Base-by-base conservation (phyloP, 1,140 invertebrate genomes). In the Argopecten irradians region DNA sequence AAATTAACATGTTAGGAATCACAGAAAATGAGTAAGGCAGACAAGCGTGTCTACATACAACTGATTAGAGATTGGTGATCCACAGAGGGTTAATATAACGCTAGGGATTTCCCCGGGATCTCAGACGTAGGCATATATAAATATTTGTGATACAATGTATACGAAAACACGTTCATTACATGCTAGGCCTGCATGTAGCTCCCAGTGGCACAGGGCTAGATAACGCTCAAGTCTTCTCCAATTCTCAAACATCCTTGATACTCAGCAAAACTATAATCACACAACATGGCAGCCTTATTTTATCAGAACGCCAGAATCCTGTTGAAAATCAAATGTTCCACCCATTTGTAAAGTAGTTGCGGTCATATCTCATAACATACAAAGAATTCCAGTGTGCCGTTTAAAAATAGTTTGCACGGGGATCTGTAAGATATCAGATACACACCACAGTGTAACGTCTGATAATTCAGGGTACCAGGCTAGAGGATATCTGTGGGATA, bases 241-340 rank as follows among this genome's bases (percentile, higher is more conserved):
- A 71, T 71, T n/a, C 55, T 1, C 22, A 71, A 71, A n/a, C 55
- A 7, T n/a, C n/a, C 55, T 28, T 71, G 55, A 71, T 71, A 71
- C 22, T 71, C 55, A 28, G 8, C 22, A 71, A 28, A 28, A 22
- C 22, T 71, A 71, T 28, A 71, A n/a, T 71, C 55, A 71, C 28
- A 71, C 55, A 5, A n/a, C 8, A 71, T 71, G 55, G 55, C 55
- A 71, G 28, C 55, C 28, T 71, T n/a, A 71, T 71, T 71, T 71
- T 71, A 71, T 71, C 55, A 71, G n/a, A 71, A 71, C 55, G 55
- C 55, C 55, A 71, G 55, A 71, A 71, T 71, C 55, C 55, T 71
- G 55, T 71, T 71, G 55, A 71, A 71, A 71, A 71, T 71, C 22
- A 71, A 71, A 71, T 71, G 55, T 71, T 71, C 55, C 55, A 71